A percentile compares a stretch with the other conserved stretches of the same genome.
phyloP scores from a whole-genome alignment of 2,888 invertebrate genomes.

The Schizotus pectinicornis region DNA sequence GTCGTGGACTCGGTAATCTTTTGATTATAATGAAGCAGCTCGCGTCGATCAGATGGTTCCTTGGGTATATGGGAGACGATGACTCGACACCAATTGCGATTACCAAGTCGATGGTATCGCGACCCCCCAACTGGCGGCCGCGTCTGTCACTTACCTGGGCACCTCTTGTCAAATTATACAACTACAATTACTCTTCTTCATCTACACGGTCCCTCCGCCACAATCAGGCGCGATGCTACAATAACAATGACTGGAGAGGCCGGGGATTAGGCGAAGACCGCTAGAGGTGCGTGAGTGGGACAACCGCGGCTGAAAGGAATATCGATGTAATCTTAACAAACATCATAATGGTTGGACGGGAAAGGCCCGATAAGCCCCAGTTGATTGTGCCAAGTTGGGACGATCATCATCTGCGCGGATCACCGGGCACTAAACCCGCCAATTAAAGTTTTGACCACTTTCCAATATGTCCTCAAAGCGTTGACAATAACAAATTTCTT shows the following conservation, averaged over 20 bases:
- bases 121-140: constrained; percentile 56
- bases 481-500: no score
- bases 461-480: no score
- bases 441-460: no score
- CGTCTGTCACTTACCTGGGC: constrained; percentile 56
- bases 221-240: constrained; percentile 24
- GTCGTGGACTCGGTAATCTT: constrained; percentile 31
- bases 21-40: constrained; percentile 35
- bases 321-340: constrained; percentile 10
- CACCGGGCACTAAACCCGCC: no score
- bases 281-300: background rate
- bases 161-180: constrained; percentile 56
- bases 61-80: constrained; percentile 30
- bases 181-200: constrained; percentile 49
- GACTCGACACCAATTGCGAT: constrained; percentile 50
- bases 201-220: constrained; percentile 38
- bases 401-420: no score
- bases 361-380: no score
- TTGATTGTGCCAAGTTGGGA: no score
- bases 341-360: constrained; percentile 1
- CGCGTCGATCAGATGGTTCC: constrained; percentile 7
- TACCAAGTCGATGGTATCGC: constrained; percentile 50
- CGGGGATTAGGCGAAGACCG: constrained; percentile 8
- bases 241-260: constrained; percentile 30
- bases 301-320: constrained; percentile 2